These are phyloP conservation scores for Cisticola juncidis DNA, from an alignment of 2,113 vertebrate species.

Conservation along the genomic window DNA sequence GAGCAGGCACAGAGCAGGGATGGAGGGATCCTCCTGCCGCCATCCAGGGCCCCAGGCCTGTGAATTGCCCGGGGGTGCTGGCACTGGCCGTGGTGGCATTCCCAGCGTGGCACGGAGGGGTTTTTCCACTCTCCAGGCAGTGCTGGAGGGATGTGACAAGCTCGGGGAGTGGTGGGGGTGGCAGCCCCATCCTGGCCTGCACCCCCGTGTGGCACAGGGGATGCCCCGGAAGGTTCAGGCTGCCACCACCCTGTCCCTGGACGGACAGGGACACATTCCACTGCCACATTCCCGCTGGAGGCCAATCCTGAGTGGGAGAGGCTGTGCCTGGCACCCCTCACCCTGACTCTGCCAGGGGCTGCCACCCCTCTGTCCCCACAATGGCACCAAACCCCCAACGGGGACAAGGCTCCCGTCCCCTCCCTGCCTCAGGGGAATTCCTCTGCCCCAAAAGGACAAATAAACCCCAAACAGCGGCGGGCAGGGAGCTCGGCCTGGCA, in stretches of 20 bases:
- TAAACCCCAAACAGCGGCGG: too few species aligned
- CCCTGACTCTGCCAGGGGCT: neutral
- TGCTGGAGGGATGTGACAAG: neutral
- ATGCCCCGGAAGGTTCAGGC: rapidly evolving
- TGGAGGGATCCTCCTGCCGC: neutral
- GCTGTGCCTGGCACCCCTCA: neutral
- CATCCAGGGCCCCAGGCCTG: neutral
- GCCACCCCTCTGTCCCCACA: neutral
- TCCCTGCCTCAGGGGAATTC: neutral
- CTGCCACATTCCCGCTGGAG: neutral
- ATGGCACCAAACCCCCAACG: rapidly evolving
- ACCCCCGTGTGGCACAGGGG: rapidly evolving
- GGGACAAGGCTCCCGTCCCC: neutral
- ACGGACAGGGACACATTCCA: neutral
- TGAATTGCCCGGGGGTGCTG: rapidly evolving
- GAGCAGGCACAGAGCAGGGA: rapidly evolving
- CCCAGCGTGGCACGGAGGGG: rapidly evolving
- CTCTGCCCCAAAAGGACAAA: too few species aligned
- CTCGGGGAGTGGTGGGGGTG: rapidly evolving
- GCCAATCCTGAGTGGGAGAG: neutral
- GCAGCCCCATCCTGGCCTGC: neutral
- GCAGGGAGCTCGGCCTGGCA: neutral
- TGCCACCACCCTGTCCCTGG: neutral
- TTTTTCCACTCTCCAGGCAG: rapidly evolving
- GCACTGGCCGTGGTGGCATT: neutral